Evolutionary conservation across 1,140 invertebrate genomes (phyloP).

Genomic region (Aethina tumida): DNA sequence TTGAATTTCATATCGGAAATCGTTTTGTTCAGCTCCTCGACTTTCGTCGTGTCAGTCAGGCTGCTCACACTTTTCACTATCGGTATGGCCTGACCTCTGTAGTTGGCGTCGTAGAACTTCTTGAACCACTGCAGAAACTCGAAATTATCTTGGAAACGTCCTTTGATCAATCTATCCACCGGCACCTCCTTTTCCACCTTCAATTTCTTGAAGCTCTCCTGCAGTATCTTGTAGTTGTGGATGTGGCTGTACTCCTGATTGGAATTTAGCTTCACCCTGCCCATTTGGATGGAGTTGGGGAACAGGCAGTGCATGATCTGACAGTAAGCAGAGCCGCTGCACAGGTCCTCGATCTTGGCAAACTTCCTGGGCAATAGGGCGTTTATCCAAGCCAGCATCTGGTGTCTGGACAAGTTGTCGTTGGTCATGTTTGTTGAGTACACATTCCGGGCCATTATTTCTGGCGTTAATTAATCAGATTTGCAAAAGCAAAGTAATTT

Average conservation of each 20-base stretch:
- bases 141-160: conserved; percentile 96
- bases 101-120: conserved; percentile 98
- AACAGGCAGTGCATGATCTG: conserved; percentile 99
- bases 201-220: too few relatives aligned
- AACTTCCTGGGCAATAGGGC: conserved; percentile 88
- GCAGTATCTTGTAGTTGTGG: conserved; percentile 98
- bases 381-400: conserved; percentile 97
- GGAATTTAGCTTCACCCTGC: conserved; percentile 95
- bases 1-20: too few relatives aligned
- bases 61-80: conserved; percentile 71
- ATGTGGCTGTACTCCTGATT: too few relatives aligned
- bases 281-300: conserved; percentile 80
- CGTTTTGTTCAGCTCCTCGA: too few relatives aligned
- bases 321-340: conserved; percentile 92
- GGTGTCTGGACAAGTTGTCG: conserved; percentile 96
- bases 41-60: conserved; percentile 48
- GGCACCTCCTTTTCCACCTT: conserved; percentile 93
- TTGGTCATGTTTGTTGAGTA: conserved; percentile 94
- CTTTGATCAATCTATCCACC: conserved; percentile 85
- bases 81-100: conserved; percentile 82
- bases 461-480: too few relatives aligned
- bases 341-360: conserved; percentile 95
- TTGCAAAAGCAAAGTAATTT: too few relatives aligned
- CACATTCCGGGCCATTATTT: conserved; percentile 87
- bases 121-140: conserved; percentile 99